Percentiles rank a stretch among this genome's conserved stretches.
phyloP scores from a whole-genome alignment of 2,797 vertebrate genomes.

The Nannoperca australis region DNA sequence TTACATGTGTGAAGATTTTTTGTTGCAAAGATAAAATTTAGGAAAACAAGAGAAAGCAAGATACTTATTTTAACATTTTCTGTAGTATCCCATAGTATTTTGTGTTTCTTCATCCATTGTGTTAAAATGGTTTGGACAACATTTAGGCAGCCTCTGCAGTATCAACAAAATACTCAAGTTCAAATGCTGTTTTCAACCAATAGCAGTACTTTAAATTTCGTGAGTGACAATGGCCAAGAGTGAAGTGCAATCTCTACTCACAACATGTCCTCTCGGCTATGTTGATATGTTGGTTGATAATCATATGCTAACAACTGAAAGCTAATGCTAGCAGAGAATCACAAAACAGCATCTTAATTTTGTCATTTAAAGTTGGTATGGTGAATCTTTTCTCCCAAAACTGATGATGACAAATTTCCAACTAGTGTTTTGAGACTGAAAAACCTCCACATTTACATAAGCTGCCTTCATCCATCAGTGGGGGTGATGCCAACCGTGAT shows the following conservation, averaged over 20 bases:
- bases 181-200: not conserved
- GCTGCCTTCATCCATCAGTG: constrained; percentile 40
- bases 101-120: constrained; percentile 20
- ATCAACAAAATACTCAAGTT: constrained; percentile 24
- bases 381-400: not conserved
- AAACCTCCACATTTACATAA: constrained; percentile 15
- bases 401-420: constrained; percentile 15
- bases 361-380: not conserved
- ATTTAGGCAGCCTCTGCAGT: constrained; percentile 9
- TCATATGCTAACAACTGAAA: not conserved
- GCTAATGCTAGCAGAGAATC: not conserved
- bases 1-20: not conserved
- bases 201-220: constrained; percentile 12
- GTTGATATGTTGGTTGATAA: not conserved
- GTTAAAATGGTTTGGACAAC: constrained; percentile 5
- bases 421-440: constrained; percentile 26
- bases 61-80: not conserved
- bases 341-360: not conserved
- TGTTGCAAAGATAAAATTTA: too few relatives aligned
- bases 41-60: too few relatives aligned
- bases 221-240: not conserved
- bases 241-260: not conserved
- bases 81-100: constrained; percentile 1
- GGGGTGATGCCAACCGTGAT: constrained; percentile 29
- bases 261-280: not conserved